These are phyloP conservation scores for Linnaemya tessellans DNA, from an alignment of 2,888 invertebrate species.

Conservation along the genomic window DNA sequence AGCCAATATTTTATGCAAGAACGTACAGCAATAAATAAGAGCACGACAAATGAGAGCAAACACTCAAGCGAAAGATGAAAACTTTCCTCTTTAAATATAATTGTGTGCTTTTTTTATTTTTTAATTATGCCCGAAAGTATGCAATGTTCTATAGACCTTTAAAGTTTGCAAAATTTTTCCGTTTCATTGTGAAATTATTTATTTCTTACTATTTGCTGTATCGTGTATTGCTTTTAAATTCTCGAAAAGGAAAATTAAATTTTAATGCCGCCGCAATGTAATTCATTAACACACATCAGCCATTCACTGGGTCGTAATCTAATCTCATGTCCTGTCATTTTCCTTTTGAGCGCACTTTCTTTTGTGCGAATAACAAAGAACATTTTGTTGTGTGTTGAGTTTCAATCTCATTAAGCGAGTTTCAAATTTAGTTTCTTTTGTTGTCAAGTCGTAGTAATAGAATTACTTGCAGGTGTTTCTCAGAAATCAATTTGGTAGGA, in stretches of 20 bases:
- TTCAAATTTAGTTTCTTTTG: too few species aligned
- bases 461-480: too few species aligned
- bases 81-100: not conserved
- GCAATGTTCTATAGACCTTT: not conserved
- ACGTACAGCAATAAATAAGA: conserved; percentile 12
- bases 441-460: too few species aligned
- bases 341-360: not conserved
- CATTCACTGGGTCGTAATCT: not conserved
- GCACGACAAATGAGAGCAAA: not conserved
- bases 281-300: not conserved
- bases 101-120: not conserved
- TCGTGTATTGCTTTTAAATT: not conserved
- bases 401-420: too few species aligned
- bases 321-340: not conserved
- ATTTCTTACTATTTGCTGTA: not conserved
- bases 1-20: not conserved
- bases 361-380: not conserved
- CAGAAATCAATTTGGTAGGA: too few species aligned
- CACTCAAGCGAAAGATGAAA: not conserved
- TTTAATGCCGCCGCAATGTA: not conserved
- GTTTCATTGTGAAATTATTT: not conserved
- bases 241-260: not conserved
- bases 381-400: too few species aligned
- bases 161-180: not conserved
- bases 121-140: not conserved